These are phyloP conservation scores for Tinea pellionella DNA, from an alignment of 2,888 invertebrate species.

Conservation along the genomic window DNA sequence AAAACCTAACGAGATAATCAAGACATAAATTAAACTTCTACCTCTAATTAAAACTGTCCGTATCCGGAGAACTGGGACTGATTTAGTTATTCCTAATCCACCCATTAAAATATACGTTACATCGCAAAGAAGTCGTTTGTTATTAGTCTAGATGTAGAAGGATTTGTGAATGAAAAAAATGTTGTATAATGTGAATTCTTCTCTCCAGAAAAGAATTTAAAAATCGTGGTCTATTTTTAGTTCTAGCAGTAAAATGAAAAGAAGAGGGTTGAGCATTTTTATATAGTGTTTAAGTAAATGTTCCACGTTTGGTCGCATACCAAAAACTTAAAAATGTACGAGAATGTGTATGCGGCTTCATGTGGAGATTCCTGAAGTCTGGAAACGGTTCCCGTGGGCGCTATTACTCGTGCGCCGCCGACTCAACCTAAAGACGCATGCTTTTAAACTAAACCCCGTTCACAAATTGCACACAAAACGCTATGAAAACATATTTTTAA, in stretches of 20 bases:
- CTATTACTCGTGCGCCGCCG: constrained; percentile 28
- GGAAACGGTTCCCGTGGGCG: constrained; percentile 33
- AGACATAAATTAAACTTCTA: background rate
- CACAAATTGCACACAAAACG: constrained; percentile 32
- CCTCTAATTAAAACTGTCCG: background rate
- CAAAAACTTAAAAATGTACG: constrained; percentile 29
- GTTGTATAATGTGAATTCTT: too few species aligned
- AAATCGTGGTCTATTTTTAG: background rate
- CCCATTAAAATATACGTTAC: too few species aligned
- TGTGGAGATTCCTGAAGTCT: constrained; percentile 19
- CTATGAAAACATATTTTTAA: background rate
- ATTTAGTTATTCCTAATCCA: too few species aligned
- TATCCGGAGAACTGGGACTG: background rate
- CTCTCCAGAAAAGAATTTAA: background rate
- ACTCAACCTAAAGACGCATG: constrained; percentile 29
- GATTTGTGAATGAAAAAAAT: too few species aligned
- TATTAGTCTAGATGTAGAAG: too few species aligned
- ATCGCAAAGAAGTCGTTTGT: too few species aligned
- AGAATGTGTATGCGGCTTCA: constrained; percentile 33
- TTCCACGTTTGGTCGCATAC: background rate
- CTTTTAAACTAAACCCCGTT: constrained; percentile 48
- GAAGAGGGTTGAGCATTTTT: background rate
- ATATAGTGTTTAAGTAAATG: background rate
- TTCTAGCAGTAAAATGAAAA: background rate
- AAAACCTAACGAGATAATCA: background rate